These are phyloP conservation scores for Hozukius guyotensis DNA, from an alignment of 2,797 vertebrate genomes.

Conservation along the genomic window DNA sequence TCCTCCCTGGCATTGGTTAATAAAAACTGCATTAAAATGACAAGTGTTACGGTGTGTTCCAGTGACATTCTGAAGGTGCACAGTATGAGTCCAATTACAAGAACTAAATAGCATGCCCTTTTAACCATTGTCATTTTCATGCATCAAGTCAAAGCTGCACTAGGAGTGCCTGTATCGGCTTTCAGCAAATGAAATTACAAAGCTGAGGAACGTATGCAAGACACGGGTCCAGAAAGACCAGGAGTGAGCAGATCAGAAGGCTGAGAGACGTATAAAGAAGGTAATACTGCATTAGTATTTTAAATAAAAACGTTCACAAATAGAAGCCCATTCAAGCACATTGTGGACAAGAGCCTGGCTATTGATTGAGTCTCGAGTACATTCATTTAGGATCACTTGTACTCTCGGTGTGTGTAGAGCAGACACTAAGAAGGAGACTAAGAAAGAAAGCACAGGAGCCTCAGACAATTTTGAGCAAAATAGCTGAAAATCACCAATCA, in stretches of 20 bases:
- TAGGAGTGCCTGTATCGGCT: conserved; percentile 9
- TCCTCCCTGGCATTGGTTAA: not conserved
- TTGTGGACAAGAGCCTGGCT: not conserved
- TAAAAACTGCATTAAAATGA: conserved; percentile 36
- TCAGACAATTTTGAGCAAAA: conserved; percentile 21
- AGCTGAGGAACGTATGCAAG: not conserved
- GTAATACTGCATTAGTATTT: not conserved
- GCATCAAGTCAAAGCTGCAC: conserved; percentile 24
- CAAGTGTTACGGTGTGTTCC: conserved; percentile 12
- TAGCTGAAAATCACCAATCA: conserved; percentile 30
- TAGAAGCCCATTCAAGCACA: not conserved
- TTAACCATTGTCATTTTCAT: conserved; percentile 51
- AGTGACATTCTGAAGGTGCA: conserved; percentile 44
- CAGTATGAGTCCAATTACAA: conserved; percentile 44
- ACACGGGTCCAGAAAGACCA: not conserved
- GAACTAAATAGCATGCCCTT: conserved; percentile 60
- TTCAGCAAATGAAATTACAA: conserved; percentile 24
- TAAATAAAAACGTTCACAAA: conserved; percentile 24
- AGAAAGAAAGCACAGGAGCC: not conserved
- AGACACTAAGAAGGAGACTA: not conserved
- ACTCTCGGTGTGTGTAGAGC: conserved; percentile 1
- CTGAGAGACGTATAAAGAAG: not conserved
- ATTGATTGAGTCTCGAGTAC: conserved; percentile 12
- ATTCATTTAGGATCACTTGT: conserved; percentile 21
- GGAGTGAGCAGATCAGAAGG: not conserved